Evolutionary conservation across 2,888 invertebrate species (phyloP), one percentile per base, ranked within the genome.

Genomic region (Barypeithes pellucidus): DNA sequence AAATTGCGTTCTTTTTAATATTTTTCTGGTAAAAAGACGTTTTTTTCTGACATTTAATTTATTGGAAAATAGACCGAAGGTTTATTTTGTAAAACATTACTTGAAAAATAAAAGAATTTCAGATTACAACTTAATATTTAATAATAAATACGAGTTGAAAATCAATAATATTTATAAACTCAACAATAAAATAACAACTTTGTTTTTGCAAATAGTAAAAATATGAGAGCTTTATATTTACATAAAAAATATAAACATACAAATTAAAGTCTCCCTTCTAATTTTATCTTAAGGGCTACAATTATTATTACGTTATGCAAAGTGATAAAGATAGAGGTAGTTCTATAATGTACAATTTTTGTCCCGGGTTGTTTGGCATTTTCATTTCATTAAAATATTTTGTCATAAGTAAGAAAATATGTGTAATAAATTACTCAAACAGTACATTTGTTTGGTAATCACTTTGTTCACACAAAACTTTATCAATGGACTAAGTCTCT

Each of bases 151-250:
- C 18, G 7, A 33, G 43, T 3, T 29, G n/a, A 33, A 57, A 57
- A 16, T 4, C n/a, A 50, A 1, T 22, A 57, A 57, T 33, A 52
- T 52, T 39, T 62, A 33, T 20, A 63, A 63, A 50, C 50, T 50
- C 50, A 63, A 63, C 47, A 29, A 36, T 63, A 47, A 50, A 33
- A 47, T 36, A 63, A 47, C 50, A 63, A 50, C 16, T 24, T 52
- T n/a, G 2, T 36, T 20, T 63, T 33, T 33, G 14, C 29, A 47
- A 20, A 33, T 18, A 33, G 0, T 47, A 59, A 59, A 39, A 39
- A 29, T 50, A 47, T 50, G 14, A 50, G 33, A 33, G 41, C 7
- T 45, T 45, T 24, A 63, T 50, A 63, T 63, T 63, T 47, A 36
- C 50, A 63, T 36, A 63, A 47, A 45, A 45, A 47, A 20, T 50